Base-by-base conservation (phyloP, 1,140 invertebrate genomes). In the Drosophila pruinosa region DNA sequence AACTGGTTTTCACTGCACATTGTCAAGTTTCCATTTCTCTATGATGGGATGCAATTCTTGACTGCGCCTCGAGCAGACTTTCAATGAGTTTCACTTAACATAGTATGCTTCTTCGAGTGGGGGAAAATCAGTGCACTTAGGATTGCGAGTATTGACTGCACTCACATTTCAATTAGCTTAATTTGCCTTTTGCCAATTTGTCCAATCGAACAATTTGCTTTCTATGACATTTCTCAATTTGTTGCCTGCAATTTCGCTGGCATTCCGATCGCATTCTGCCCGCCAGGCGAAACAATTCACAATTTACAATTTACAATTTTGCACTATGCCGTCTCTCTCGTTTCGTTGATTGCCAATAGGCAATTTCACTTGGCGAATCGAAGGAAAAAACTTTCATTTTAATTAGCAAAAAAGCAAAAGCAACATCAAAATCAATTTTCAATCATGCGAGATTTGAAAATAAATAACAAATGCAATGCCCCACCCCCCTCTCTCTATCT, bases 371-470 rank as follows among this genome's bases (percentile, higher is more conserved):
- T 54, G 61, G 59, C 41, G 47, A 53, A 45, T 68, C n/a, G 24
- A 43, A 28, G 43, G 38, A 24, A 77, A 72, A 83, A 83, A 83
- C 79, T 83, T 83, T 83, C 79, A 85, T 83, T 83, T 83, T 83
- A 83, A 83, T 83, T 83, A 83, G 79, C 65, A 48, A 71, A 73
- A n/a, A 26, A 53, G 22, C 14, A 47, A 22, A 50, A 36, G 19
- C 17, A 54, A 22, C 15, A 45, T 54, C 75, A 78, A 83, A 72
- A 67, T 68, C 79, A 83, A 83, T 83, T 83, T 76, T 69, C 57
- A 62, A 79, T 64, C 72, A 81, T 64, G 61, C 53, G 50, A 53
- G 45, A 61, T 54, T 56, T n/a, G 17, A 24, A 58, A 61, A 36
- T 26, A 54, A 54, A 59, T 47, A 34, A 31, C 61, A 54, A 54